Evolutionary conservation across 2,113 vertebrate genomes (phyloP).

Genomic region (Emydocephalus ijimae): DNA sequence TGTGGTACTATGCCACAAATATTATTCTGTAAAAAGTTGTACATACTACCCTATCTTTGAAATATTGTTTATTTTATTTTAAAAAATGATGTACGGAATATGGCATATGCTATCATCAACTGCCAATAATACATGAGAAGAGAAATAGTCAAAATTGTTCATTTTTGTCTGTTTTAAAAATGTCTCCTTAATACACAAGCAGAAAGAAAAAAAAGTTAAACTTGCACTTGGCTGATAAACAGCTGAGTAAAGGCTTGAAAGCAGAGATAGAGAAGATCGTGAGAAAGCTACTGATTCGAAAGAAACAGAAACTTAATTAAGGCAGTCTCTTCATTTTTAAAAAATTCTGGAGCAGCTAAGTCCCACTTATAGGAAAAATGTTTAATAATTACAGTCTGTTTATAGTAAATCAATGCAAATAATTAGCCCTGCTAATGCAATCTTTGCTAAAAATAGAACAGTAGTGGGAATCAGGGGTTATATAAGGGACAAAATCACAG

Average conservation of each 20-base stretch:
- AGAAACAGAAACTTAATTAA: constrained; percentile 49
- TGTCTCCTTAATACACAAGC: background rate
- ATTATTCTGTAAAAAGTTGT: background rate
- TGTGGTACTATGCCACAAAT: background rate
- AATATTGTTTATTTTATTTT: background rate
- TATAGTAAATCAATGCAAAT: constrained; percentile 46
- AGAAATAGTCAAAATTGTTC: constrained; percentile 32
- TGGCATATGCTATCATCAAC: background rate
- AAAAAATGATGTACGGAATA: background rate
- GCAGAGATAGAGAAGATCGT: constrained; percentile 36
- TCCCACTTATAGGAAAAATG: constrained; percentile 14
- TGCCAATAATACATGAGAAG: constrained; percentile 28
- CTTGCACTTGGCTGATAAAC: constrained; percentile 61
- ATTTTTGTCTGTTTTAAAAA: background rate
- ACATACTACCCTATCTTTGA: background rate
- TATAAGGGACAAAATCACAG: constrained; percentile 21
- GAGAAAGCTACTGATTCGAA: constrained; percentile 58
- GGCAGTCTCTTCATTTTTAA: constrained; percentile 33
- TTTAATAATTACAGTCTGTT: constrained; percentile 41
- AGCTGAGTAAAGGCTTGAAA: constrained; percentile 54
- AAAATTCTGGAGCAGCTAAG: constrained; percentile 40
- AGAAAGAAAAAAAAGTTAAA: constrained; percentile 40
- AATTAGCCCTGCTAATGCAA: constrained; percentile 21
- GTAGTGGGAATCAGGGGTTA: constrained; percentile 21
- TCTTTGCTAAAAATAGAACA: constrained; percentile 40